Percentiles rank a stretch among this genome's conserved stretches.
Evolutionary conservation across 2,113 vertebrate species (phyloP).

Genomic region (Microcebus jonahi): DNA sequence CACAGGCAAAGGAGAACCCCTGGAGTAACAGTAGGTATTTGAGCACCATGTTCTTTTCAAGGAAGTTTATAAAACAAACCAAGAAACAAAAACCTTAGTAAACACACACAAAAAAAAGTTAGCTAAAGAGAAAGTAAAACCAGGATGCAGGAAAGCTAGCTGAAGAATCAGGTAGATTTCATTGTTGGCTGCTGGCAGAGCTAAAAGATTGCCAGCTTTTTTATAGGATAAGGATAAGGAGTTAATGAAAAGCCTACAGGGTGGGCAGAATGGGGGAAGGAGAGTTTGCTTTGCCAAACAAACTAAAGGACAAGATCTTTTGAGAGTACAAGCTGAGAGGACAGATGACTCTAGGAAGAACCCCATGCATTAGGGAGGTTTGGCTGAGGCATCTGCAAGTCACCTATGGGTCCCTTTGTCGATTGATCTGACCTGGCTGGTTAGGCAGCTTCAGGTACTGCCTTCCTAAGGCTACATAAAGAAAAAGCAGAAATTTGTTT

Average conservation of each 20-base stretch:
- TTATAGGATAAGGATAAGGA: neutral
- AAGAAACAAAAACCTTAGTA: neutral
- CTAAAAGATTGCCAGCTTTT: neutral
- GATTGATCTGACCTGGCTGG: neutral
- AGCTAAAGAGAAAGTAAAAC: neutral
- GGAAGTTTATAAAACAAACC: neutral
- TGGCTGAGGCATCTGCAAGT: neutral
- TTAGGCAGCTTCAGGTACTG: neutral
- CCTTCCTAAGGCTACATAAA: neutral
- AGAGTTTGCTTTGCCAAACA: neutral
- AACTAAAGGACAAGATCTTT: neutral
- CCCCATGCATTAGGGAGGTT: rapidly evolving
- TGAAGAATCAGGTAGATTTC: neutral
- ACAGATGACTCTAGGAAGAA: neutral
- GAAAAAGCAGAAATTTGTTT: neutral
- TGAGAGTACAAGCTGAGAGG: neutral
- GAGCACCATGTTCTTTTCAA: neutral
- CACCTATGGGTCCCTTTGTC: neutral
- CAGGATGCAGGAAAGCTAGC: neutral
- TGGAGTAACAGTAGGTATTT: neutral
- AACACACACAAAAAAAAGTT: neutral
- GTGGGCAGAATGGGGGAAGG: neutral
- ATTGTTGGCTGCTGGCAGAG: neutral
- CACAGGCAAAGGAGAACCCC: neutral
- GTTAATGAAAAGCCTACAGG: neutral